Evolutionary conservation across 1,140 invertebrate species (phyloP).

Genomic region (silkworm (Bombyx mori)): ASM3026992v2 NC_085109.1:5402001-5402500

Average conservation of each 20-base stretch:
- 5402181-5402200: slow-evolving; percentile 3
- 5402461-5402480: too few species aligned
- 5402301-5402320: slow-evolving; percentile 2
- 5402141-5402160: background rate
- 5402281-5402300: slow-evolving; percentile 9
- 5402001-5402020: too few species aligned
- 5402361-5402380: background rate
- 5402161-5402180: background rate
- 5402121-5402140: background rate
- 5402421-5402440: too few species aligned
- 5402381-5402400: background rate
- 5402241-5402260: slow-evolving; percentile 8
- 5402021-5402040: too few species aligned
- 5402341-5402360: slow-evolving; percentile 4
- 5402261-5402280: slow-evolving; percentile 2
- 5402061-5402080: too few species aligned
- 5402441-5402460: too few species aligned
- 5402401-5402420: too few species aligned
- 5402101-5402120: too few species aligned
- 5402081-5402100: too few species aligned
- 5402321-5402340: slow-evolving; percentile 6
- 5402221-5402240: slow-evolving; percentile 4
- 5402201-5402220: slow-evolving; percentile 8
- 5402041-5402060: too few species aligned
- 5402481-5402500: too few species aligned